Base-by-base conservation (phyloP, 2,888 invertebrate species). In the Branchipolynoe longqiensis region DNA sequence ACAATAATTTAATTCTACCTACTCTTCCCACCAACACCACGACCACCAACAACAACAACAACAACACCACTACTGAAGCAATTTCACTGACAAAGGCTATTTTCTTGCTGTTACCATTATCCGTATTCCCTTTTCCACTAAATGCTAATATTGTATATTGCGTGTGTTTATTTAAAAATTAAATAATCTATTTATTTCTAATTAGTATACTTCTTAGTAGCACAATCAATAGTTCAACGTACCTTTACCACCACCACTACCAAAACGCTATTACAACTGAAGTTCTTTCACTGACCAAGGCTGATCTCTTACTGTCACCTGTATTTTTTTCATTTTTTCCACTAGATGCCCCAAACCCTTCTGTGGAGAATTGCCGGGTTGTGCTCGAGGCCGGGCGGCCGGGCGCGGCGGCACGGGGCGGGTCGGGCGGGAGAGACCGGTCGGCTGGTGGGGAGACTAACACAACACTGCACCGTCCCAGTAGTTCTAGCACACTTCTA, bases 371-470 rank as follows among this genome's bases (percentile, higher is more conserved):
- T 18, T 25, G 28, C 31, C 58, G 58, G n/a, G 82, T 58, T 33
- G 25, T 54, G 31, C 22, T 28, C 28, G 58, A 82, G 58, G 31
- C 36, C 28, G 3, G 54, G 82, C 36, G 22, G 3, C 0, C 2
- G 56, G 12, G 28, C n/a, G 73, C 22, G 28, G 56, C 54, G 1
- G 33, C 25, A 1, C 12, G 2, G 12, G 58, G 58, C 59, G 59
- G 56, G 82, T 12, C 36, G 3, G 56, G 25, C 59, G 58, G 58
- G n/a, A 0, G 82, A 58, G 82, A 82, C 56, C 58, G 82, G 82
- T 58, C 56, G 82, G 59, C 82, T 82, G 82, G 82, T 82, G 82
- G 82, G 82, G 82, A 58, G 38, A 58, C 59, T 82, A 82, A 82
- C 38, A 38, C 82, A 78, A n/a, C 78, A 40, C 38, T 14, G 38